Evolutionary conservation across 2,113 vertebrate genomes (phyloP).

Genomic region (Tupaia chinensis): DNA sequence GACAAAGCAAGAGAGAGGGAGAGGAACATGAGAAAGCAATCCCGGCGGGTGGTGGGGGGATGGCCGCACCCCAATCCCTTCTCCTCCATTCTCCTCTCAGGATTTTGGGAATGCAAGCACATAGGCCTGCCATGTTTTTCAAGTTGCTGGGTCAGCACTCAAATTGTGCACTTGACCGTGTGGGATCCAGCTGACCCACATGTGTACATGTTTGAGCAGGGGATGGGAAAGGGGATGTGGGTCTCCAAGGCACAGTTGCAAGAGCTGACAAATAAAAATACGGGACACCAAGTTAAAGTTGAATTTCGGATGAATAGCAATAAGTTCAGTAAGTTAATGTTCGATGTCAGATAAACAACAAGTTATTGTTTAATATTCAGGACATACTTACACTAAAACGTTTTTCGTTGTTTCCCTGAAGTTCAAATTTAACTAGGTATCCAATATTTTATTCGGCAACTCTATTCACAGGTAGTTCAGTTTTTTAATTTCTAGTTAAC

Average conservation of each 20-base stretch:
- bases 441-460: not conserved
- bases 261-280: not conserved
- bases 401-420: conserved; percentile 32
- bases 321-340: no score
- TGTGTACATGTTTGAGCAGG: not conserved
- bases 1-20: no score
- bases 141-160: no score
- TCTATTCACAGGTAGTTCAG: not conserved
- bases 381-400: not conserved
- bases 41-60: no score
- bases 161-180: no score
- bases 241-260: not conserved
- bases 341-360: conserved; percentile 36
- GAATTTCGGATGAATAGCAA: conserved; percentile 38
- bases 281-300: not conserved
- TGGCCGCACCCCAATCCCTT: no score
- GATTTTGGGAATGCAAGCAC: no score
- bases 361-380: conserved; percentile 24
- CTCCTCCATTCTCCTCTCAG: no score
- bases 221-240: not conserved
- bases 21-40: no score
- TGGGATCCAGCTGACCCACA: no score
- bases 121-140: no score
- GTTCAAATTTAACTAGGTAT: not conserved
- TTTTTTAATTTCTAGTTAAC: conserved; percentile 17